phyloP scores from a whole-genome alignment of 2,113 vertebrate species.

The Dipodomys ordii region DNA sequence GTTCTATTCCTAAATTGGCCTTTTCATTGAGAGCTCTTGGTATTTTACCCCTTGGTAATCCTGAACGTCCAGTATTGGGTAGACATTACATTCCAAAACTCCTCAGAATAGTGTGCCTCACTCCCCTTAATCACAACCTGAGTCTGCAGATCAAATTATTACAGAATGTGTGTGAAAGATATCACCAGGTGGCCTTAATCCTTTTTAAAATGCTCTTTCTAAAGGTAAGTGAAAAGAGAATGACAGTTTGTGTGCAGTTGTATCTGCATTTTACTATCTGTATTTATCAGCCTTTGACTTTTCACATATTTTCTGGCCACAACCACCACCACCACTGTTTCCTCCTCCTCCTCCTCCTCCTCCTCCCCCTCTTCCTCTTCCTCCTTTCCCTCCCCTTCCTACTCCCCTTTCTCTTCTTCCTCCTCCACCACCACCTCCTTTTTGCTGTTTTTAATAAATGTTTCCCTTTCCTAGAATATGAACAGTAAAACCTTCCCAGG shows the following conservation, averaged over 20 bases:
- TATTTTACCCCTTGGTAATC: not conserved
- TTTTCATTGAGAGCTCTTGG: slow-evolving; percentile 35
- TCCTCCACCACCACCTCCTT: no score
- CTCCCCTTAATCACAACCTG: slow-evolving; percentile 6
- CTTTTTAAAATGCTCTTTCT: not conserved
- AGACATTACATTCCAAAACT: slow-evolving; percentile 53
- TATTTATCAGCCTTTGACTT: slow-evolving; percentile 47
- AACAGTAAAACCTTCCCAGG: not conserved
- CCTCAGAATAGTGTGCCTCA: slow-evolving; percentile 42
- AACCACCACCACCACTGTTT: no score
- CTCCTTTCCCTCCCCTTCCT: not conserved
- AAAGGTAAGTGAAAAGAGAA: slow-evolving; percentile 50
- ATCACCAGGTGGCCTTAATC: slow-evolving; percentile 38
- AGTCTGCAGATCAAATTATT: slow-evolving; percentile 49
- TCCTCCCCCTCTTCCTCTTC: not conserved
- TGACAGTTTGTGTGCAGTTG: not conserved
- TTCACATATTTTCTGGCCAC: slow-evolving; percentile 19
- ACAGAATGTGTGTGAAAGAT: slow-evolving; percentile 21
- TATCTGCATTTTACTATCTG: slow-evolving; percentile 14
- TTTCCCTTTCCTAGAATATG: slow-evolving; percentile 33
- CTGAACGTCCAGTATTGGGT: slow-evolving; percentile 40
- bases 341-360: no score
- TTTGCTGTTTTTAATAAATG: slow-evolving; percentile 13
- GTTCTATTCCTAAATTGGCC: slow-evolving; percentile 20
- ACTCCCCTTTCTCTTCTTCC: not conserved